Conservation (phyloP, 1,140 invertebrate genomes). For the Steinernema khuongi region DNA sequence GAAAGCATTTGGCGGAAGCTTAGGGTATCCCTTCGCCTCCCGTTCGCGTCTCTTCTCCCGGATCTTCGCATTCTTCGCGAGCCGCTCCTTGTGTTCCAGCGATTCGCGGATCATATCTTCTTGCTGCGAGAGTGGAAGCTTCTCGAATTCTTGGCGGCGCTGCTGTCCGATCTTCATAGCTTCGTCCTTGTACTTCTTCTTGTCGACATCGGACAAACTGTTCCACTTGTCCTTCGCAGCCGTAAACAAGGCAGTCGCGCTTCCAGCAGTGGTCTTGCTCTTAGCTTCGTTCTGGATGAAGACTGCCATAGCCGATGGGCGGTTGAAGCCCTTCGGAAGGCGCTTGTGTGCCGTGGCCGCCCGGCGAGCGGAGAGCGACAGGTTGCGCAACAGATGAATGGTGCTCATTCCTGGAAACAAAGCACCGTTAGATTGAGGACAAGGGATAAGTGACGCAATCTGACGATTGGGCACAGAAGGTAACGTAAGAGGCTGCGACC, state of each 20-base stretch:
- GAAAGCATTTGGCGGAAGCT: neutral
- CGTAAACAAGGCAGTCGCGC: neutral
- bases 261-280: neutral
- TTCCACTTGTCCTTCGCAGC: neutral
- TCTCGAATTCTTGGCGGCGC: neutral
- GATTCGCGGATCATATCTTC: neutral
- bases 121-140: neutral
- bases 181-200: neutral
- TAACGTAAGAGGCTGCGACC: too few relatives aligned
- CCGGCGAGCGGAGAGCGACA: neutral
- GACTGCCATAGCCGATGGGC: neutral
- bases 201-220: neutral
- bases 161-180: neutral
- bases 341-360: neutral
- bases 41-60: neutral
- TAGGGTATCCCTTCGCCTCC: neutral
- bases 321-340: conserved; percentile 2
- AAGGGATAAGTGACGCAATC: too few relatives aligned
- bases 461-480: too few relatives aligned
- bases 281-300: neutral
- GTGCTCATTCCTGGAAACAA: neutral
- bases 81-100: neutral
- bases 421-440: too few relatives aligned
- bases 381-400: neutral
- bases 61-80: neutral